Percentiles rank a stretch among this genome's conserved stretches.
Evolutionary conservation across 2,797 vertebrate species (phyloP).

Genomic region (Cuniculus paca): DNA sequence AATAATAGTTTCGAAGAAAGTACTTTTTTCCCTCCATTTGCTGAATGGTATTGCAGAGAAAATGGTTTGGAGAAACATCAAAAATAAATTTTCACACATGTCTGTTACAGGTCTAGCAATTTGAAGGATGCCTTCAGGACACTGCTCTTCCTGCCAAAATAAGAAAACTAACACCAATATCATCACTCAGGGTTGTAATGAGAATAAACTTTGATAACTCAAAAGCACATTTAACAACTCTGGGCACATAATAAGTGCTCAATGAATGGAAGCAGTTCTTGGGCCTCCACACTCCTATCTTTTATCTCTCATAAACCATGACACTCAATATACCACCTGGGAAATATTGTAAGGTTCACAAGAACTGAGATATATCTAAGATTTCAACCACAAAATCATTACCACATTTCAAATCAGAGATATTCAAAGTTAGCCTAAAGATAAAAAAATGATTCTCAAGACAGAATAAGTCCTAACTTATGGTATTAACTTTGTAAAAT

Average conservation of each 20-base stretch:
- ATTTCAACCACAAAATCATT: conserved; percentile 6
- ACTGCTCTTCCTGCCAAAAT: conserved; percentile 23
- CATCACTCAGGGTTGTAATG: neutral
- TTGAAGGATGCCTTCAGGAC: neutral
- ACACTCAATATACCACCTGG: neutral
- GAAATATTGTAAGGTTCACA: neutral
- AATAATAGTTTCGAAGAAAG: conserved; percentile 5
- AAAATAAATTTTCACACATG: conserved; percentile 11
- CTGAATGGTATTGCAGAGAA: neutral
- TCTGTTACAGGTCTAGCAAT: conserved; percentile 27
- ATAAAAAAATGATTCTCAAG: conserved; percentile 30
- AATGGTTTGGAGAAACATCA: neutral
- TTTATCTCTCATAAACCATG: neutral
- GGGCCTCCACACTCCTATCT: accelerated
- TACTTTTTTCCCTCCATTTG: conserved; percentile 2
- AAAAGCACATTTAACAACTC: neutral
- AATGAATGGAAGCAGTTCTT: neutral
- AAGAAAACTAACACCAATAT: neutral
- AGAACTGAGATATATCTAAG: neutral
- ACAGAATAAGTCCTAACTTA: neutral
- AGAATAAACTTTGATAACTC: conserved; percentile 40
- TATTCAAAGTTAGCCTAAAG: neutral
- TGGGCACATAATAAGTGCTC: neutral
- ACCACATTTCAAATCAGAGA: neutral
- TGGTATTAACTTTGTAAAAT: conserved; percentile 9